Base-by-base conservation (phyloP, 2,888 invertebrate genomes). In the Caenorhabditis angaria region DNA sequence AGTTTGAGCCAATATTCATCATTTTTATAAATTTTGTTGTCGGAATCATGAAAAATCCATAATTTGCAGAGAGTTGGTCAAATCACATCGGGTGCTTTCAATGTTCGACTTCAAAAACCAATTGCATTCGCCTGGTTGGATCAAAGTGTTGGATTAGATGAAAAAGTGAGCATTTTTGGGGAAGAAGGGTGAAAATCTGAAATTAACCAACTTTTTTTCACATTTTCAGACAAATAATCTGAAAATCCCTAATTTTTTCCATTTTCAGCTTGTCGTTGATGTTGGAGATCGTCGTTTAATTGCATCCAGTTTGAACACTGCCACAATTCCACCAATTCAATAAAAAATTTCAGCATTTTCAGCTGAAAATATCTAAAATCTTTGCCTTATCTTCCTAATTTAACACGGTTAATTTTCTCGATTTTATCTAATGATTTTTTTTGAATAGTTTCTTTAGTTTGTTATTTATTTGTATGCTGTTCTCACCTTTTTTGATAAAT, bases 121-220 rank as follows among this genome's bases (percentile, higher is more conserved):
- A 77, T 90, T 18, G 88, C 88, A n/a, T 88, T 89, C 75, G 89
- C 88, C 5, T 89, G 89, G 82, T 63, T 89, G n/a, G 88, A 89
- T 35, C 58, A 70, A 12, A 72, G 79, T 10, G 77, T 82, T 22
- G 65, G 72, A 32, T 58, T 66, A 20, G 61, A 76, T 27, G 78
- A 80, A 25, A 58, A 56, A 54, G 79, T 79, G 12, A 62, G 65
- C 56, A n/a, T 50, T 53, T n/a, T n/a, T n/a, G n/a, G n/a, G n/a
- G n/a, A n/a, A n/a, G n/a, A n/a, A n/a, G n/a, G n/a, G n/a, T n/a
- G 35, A 41, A 54, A 22, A 32, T 51, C n/a, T 51, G 24, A n/a
- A 24, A 18, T 55, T 55, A 22, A 0, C 6, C 10, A 51, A 51
- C 51, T 54, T 4, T 22, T 29, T 56, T 12, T 28, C 1, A 35